Evolutionary conservation across 2,797 vertebrate genomes (phyloP).

Genomic region (Gymnopithys bicolor): DNA sequence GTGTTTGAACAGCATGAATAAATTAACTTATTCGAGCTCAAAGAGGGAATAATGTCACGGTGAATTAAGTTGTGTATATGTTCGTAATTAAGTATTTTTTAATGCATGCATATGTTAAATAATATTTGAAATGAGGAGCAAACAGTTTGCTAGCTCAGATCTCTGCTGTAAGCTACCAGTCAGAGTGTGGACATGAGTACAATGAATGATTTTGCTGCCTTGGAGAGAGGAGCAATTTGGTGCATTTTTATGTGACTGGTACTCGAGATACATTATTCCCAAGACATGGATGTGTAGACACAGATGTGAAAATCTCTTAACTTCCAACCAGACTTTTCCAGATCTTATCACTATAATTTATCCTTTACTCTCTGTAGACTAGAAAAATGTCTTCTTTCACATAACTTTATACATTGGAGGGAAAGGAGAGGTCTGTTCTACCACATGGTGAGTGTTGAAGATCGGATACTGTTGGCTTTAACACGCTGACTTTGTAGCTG

Average conservation of each 20-base stretch:
- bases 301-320: slow-evolving; percentile 91
- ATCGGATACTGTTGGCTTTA: slow-evolving; percentile 64
- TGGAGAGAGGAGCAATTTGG: slow-evolving; percentile 77
- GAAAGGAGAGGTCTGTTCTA: slow-evolving; percentile 62
- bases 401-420: slow-evolving; percentile 76
- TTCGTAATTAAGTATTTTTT: not conserved
- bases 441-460: slow-evolving; percentile 58
- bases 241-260: slow-evolving; percentile 83
- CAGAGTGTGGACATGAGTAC: slow-evolving; percentile 51
- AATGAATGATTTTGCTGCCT: slow-evolving; percentile 53
- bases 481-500: slow-evolving; percentile 59
- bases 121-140: not conserved
- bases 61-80: not conserved
- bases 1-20: slow-evolving; percentile 5
- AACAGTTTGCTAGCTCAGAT: not conserved
- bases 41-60: not conserved
- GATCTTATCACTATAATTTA: slow-evolving; percentile 89
- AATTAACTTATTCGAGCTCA: not conserved
- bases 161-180: slow-evolving; percentile 33
- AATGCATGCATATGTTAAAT: not conserved
- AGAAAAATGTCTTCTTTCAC: slow-evolving; percentile 83
- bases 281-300: slow-evolving; percentile 85
- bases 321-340: slow-evolving; percentile 85
- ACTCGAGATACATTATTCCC: slow-evolving; percentile 88
- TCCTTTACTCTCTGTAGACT: slow-evolving; percentile 82